Percentiles rank a stretch among this genome's conserved stretches.
Conservation (phyloP, 2,113 vertebrate genomes). For the Leucosticte australis region DNA sequence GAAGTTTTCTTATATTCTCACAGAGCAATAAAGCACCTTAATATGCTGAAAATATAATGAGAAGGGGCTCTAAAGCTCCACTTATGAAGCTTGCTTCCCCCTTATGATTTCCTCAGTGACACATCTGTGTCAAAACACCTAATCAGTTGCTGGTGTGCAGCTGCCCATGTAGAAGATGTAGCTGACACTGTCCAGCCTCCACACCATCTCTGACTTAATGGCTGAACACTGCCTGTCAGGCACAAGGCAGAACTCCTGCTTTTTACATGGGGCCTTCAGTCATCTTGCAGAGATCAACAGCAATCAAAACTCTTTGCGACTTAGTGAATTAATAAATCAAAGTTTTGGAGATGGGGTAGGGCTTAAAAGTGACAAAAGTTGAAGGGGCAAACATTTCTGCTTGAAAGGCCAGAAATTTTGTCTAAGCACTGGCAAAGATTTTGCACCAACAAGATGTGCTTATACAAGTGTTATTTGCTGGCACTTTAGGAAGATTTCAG, state of each 20-base stretch:
- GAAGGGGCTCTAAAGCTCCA: background rate
- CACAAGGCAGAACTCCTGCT: background rate
- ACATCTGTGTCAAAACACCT: background rate
- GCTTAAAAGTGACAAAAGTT: background rate
- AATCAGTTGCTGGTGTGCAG: background rate
- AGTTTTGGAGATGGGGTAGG: background rate
- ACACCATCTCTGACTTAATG: background rate
- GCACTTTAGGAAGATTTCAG: background rate
- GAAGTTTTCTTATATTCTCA: background rate
- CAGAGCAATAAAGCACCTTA: background rate
- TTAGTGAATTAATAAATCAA: background rate
- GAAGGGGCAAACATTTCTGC: background rate
- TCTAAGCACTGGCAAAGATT: background rate
- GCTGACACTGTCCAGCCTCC: background rate
- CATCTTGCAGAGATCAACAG: background rate
- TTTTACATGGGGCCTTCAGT: background rate
- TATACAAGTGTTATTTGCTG: background rate
- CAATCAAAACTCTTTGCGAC: background rate
- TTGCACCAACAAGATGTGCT: background rate
- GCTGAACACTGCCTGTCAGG: background rate
- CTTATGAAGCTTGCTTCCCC: background rate
- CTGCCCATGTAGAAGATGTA: background rate
- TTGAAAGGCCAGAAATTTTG: background rate
- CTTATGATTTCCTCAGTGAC: background rate
- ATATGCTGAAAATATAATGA: background rate